Base-by-base conservation (phyloP, 23 tunicate species). In the Phallusia fumigata region DNA sequence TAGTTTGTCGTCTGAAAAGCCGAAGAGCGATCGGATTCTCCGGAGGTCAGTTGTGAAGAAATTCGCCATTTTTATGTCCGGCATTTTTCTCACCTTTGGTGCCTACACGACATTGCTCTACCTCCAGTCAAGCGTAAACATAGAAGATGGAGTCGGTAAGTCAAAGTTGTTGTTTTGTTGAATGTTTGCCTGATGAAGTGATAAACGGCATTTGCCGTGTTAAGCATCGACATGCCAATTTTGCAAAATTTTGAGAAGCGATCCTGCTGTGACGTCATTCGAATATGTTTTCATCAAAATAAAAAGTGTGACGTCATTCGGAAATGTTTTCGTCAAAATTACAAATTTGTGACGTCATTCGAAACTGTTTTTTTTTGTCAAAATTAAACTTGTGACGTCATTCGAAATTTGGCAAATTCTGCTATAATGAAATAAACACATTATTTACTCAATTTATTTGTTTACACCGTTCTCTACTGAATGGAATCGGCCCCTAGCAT, bases 41-140 rank as follows among this genome's bases (percentile, higher is more conserved):
- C 26, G 69, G 13, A 22, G 28, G 3, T 58, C 28, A 24, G 69
- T 58, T 58, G 69, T 58, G 28, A 58, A 58, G 13, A 58, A 58
- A 58, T 58, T 58, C 13, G 69, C 69, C 26, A 58, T 58, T 58
- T 58, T 58, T 13, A 58, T 58, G 69, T 58, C 69, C 69, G 69
- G 69, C 28, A 58, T 58, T 58, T 58, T 58, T 24, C 69, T 58
- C 69, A 58, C 69, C 5, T 58, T 58, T 13, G 69, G 69, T 5
- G 69, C 69, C 28, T 58, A 58, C 16, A 58, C 69, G 11, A 58
- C 69, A 1, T 58, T 58, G 69, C 69, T 58, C 69, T 58, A 58
- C 13, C 69, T 58, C 69, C 69, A 58, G 69, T 58, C 69, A 58
- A 58, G 69, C 69, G 69, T 58, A 16, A 58, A 58, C 69, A 58